A percentile compares a stretch with the other conserved stretches of the same genome.
These are phyloP conservation scores for Hemiprocne comata DNA, from an alignment of 2,113 vertebrate species.

Conservation along the genomic window DNA sequence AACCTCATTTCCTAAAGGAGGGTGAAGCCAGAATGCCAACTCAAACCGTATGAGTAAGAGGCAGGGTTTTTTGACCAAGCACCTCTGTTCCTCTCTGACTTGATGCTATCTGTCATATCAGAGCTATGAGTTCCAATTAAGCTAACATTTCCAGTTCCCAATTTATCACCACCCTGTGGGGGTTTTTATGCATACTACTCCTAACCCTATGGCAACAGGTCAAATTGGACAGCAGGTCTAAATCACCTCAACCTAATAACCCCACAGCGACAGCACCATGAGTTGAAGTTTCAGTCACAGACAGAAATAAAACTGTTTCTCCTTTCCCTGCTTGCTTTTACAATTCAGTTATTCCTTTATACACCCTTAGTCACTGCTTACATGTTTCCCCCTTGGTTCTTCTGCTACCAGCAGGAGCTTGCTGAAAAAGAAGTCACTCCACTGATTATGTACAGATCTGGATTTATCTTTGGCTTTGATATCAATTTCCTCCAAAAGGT, in stretches of 20 bases:
- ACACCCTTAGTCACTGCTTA: neutral
- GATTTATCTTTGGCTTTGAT: neutral
- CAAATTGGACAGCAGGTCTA: neutral
- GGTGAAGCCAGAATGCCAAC: neutral
- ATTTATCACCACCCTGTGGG: neutral
- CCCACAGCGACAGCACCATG: fast-evolving
- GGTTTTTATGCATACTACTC: neutral
- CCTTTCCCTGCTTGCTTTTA: neutral
- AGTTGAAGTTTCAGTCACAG: neutral
- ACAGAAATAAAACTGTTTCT: neutral
- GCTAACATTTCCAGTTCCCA: neutral
- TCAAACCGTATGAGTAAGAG: neutral
- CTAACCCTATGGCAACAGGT: neutral
- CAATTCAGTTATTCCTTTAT: neutral
- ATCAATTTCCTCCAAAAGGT: neutral
- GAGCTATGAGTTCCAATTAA: neutral
- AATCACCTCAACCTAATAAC: neutral
- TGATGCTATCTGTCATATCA: neutral
- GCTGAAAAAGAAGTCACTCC: neutral
- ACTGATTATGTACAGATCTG: neutral
- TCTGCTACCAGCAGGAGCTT: neutral
- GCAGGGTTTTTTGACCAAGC: neutral
- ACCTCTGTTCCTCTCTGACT: neutral
- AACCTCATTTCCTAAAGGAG: neutral
- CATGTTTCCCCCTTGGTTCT: neutral